These are phyloP conservation scores for Halcyon malimbica DNA, from an alignment of 2,113 vertebrate species.

Conservation along the genomic window DNA sequence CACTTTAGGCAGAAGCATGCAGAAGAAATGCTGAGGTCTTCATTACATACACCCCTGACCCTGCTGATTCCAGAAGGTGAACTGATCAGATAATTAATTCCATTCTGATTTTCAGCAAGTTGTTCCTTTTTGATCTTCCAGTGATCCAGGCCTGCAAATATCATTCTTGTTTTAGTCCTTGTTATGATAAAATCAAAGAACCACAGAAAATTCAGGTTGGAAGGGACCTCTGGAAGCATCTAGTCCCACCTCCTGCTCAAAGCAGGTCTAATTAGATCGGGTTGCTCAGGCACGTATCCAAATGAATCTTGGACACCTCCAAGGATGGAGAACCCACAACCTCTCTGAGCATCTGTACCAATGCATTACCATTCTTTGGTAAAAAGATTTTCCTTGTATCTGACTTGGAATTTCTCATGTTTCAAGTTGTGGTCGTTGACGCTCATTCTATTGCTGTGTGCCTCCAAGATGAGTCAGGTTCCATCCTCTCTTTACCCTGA, in stretches of 20 bases:
- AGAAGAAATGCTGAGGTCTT: not conserved
- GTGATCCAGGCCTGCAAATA: not conserved
- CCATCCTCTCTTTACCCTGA: no score
- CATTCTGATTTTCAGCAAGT: not conserved
- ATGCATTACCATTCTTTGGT: not conserved
- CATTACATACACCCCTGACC: not conserved
- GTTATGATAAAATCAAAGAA: not conserved
- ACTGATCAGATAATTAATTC: not conserved
- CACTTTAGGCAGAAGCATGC: not conserved
- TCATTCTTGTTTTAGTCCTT: not conserved
- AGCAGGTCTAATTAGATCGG: not conserved
- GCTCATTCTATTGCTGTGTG: not conserved
- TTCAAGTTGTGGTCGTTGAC: not conserved
- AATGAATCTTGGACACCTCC: not conserved
- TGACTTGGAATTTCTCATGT: not conserved
- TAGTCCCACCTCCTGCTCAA: not conserved
- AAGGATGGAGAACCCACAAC: not conserved
- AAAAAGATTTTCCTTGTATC: not conserved
- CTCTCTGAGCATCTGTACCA: not conserved
- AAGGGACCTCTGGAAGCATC: not conserved
- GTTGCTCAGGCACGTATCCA: not conserved
- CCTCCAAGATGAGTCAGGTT: fast-evolving
- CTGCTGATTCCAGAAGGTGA: not conserved
- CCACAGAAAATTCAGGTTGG: not conserved
- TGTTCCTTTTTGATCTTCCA: not conserved